Evolutionary conservation across 2,797 vertebrate species (phyloP).

Genomic region (Limosa lapponica): DNA sequence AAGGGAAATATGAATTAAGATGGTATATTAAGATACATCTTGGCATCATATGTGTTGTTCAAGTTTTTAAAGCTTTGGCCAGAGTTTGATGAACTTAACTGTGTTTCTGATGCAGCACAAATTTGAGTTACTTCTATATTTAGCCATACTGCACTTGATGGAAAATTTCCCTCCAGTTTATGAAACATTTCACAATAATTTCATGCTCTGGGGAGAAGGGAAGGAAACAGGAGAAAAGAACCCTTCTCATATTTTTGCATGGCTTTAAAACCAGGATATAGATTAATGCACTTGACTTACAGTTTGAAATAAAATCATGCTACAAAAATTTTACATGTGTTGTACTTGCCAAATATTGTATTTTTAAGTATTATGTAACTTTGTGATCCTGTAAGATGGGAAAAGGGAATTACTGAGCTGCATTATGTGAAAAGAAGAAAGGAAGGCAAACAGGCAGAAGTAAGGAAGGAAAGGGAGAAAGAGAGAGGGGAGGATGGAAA

Average conservation of each 20-base stretch:
- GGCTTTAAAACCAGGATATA: background rate
- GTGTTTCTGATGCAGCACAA: background rate
- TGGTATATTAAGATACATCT: background rate
- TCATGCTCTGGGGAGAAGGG: background rate
- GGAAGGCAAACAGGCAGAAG: background rate
- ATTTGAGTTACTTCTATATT: background rate
- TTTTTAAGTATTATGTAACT: background rate
- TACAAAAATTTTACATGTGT: background rate
- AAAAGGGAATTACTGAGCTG: background rate
- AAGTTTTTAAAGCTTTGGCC: background rate
- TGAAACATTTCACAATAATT: conserved; percentile 12
- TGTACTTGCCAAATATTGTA: background rate
- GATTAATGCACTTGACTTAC: background rate
- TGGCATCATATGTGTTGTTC: background rate
- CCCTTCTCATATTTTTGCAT: background rate
- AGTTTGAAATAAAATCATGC: background rate
- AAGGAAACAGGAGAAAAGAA: background rate
- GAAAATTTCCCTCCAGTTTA: background rate
- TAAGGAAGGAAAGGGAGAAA: background rate
- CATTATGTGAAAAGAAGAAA: background rate
- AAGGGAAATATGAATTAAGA: background rate
- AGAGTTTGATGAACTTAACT: background rate
- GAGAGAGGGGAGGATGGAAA: background rate
- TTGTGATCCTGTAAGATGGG: background rate
- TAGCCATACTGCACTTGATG: background rate